Base-by-base conservation (phyloP, 1,140 invertebrate genomes). In the Dendrolimus kikuchii region DNA sequence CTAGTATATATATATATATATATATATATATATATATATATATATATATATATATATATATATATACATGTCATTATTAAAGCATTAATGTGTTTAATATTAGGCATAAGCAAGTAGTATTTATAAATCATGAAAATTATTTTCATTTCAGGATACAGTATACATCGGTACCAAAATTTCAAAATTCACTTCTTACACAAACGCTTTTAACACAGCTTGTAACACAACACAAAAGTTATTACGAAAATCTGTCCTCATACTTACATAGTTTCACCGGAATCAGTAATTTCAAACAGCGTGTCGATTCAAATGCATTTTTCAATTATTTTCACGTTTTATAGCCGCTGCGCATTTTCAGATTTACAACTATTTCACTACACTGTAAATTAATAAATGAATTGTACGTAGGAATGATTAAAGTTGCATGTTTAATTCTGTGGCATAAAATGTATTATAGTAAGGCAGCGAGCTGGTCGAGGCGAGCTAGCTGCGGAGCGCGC, bases 371-470 rank as follows among this genome's bases (percentile, higher is more conserved):
- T 60, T 53, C 70, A 81, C 71, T 75, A 60, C 76, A 83, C 74
- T 64, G 60, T 62, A 60, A 74, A 74, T 67, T 68, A 64, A 23
- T 23, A 23, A 23, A 23, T 23, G 23, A 23, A 23, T 45, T 58
- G 60, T 59, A 68, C 58, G 59, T 59, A 62, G 57, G 55, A 65
- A 59, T 62, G 67, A 71, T 79, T 77, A 75, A 82, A 80, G 71
- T 80, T 80, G 73, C 62, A 77, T 73, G 68, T 63, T 57, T 53
- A 64, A 66, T 68, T 64, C 69, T 65, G 66, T 63, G 54, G 68
- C 66, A 64, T 70, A 59, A 61, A 67, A 62, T 60, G 55, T 59
- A 53, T 63, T 51, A 52, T 51, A 57, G 36, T 40, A 43, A 47
- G 60, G 57, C 38, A 39, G 46, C 48, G 40, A 38, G 46, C 54